Evolutionary conservation across 1,140 invertebrate genomes (phyloP).

Genomic region (Zaprionus capensis): DNA sequence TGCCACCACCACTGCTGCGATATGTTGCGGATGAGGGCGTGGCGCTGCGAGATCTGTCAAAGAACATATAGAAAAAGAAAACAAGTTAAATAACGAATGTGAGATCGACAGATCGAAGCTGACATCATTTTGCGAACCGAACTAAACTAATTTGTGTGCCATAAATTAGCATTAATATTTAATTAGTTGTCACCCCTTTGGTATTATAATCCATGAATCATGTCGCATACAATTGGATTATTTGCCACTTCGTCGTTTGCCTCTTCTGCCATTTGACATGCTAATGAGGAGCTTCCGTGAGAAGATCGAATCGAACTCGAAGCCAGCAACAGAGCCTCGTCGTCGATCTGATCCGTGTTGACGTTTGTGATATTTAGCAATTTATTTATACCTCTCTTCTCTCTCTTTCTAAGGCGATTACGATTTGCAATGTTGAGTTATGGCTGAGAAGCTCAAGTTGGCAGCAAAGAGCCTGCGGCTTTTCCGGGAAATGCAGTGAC

Average conservation of each 20-base stretch:
- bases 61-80: not conserved
- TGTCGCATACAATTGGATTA: conserved; percentile 72
- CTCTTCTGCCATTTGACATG: conserved; percentile 63
- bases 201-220: conserved; percentile 25
- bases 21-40: conserved; percentile 91
- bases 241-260: conserved; percentile 50
- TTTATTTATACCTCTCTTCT: conserved; percentile 23
- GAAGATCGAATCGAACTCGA: conserved; percentile 44
- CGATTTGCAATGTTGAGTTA: conserved; percentile 37
- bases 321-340: not conserved
- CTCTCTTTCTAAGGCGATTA: conserved; percentile 65
- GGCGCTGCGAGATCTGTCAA: conserved; percentile 88
- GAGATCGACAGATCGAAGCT: conserved; percentile 27
- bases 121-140: conserved; percentile 41
- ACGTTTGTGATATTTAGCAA: conserved; percentile 52
- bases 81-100: conserved; percentile 18
- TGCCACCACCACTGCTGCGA: conserved; percentile 85
- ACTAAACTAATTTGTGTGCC: conserved; percentile 36
- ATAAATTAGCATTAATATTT: conserved; percentile 77
- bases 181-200: conserved; percentile 50
- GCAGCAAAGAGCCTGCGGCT: conserved; percentile 12
- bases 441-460: conserved; percentile 25
- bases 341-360: conserved; percentile 44
- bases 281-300: conserved; percentile 78
- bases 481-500: conserved; percentile 14